Base-by-base conservation (phyloP, 2,888 invertebrate genomes). In the Peribatodes rhomboidaria region DNA sequence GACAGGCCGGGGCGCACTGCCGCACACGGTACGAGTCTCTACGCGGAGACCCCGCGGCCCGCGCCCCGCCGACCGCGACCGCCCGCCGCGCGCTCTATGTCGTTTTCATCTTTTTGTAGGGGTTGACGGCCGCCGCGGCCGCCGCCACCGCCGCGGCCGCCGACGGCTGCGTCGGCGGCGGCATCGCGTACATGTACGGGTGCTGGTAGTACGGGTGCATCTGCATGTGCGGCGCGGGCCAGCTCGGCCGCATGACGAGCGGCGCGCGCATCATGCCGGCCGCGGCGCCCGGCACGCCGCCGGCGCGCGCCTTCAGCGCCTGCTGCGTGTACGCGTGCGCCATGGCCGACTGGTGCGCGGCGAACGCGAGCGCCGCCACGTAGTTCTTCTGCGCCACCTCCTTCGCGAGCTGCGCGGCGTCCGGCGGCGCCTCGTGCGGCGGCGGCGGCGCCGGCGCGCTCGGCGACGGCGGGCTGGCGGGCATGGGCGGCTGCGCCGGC, bases 51-150 rank as follows among this genome's bases (percentile, higher is more conserved):
- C 90, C 91, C 90, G 90, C 91, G 88, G 86, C 89, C 88, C 87
- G 87, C 88, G 85, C 87, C 89, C 88, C 88, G 83, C 88, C 86
- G 84, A 80, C 86, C 88, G 85, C 83, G 83, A 74, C 71, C 72
- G 39, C 66, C 72, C 50, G 16, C 35, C 18, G 18, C 77, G 70
- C 70, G 75, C 80, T 84, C 79, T 96, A 96, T 85, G 96, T 97
- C 80, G 97, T 97, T 94, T 97, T 97, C 96, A 97, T 96, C 94
- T 97, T 97, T 93, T 98, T 98, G 92, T 97, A 97, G 64, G 98
- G 98, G 87, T 97, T 97, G 85, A 97, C 94, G 53, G 89, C 89
- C 67, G 89, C 87, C 65, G 90, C 88, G 41, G 91, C 88, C 67
- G 89, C 85, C 65, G 86, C 84, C 33, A 87, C 86, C 67, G 89